Conservation (phyloP, 2,113 vertebrate species). For the Pardalotus punctatus region DNA sequence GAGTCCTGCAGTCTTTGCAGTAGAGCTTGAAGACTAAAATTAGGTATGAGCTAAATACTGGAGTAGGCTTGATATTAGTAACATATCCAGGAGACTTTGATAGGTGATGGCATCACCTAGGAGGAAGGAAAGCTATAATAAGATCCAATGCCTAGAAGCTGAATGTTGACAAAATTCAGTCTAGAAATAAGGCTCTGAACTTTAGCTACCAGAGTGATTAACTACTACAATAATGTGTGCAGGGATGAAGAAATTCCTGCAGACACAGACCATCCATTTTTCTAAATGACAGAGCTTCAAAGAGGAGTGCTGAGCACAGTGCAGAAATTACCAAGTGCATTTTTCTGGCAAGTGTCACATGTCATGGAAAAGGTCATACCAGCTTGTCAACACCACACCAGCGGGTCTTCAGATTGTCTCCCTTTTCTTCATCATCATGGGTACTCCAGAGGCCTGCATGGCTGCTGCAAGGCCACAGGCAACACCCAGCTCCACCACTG, state of each 20-base stretch:
- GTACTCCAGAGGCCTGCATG: not conserved
- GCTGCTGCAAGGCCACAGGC: not conserved
- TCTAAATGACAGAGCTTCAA: not conserved
- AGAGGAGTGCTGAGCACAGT: not conserved
- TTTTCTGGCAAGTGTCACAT: not conserved
- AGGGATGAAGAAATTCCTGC: not conserved
- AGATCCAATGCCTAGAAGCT: not conserved
- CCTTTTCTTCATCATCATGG: not conserved
- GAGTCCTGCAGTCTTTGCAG: not conserved
- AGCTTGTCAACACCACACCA: not conserved
- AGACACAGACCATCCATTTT: constrained; percentile 13
- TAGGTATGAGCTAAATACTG: not conserved
- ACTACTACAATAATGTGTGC: not conserved
- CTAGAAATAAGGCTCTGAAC: not conserved
- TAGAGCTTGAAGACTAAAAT: not conserved
- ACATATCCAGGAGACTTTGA: not conserved
- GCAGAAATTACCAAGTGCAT: not conserved
- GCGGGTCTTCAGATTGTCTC: not conserved
- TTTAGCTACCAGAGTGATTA: constrained; percentile 12
- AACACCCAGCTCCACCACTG: not conserved
- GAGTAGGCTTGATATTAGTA: not conserved
- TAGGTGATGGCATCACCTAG: not conserved
- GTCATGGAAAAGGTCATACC: not conserved
- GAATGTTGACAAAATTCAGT: constrained; percentile 18
- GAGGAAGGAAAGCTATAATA: not conserved